These are phyloP conservation scores for Pipistrellus nathusii DNA, from an alignment of 2,797 vertebrate genomes.

Conservation along the genomic window DNA sequence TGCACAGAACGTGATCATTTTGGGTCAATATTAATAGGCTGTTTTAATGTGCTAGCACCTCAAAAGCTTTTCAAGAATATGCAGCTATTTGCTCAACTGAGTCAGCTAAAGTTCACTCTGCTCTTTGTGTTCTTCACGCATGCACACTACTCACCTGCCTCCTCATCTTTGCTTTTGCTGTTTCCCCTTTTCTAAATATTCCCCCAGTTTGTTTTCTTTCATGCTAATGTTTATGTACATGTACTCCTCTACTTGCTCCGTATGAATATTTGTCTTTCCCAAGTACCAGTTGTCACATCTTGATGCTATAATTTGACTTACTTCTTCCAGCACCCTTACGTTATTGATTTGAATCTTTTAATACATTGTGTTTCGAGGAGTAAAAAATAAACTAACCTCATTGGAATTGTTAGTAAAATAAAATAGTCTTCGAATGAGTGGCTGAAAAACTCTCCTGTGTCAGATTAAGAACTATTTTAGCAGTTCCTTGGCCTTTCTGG, in stretches of 20 bases:
- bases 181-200: neutral
- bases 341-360: slow-evolving; percentile 25
- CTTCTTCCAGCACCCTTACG: slow-evolving; percentile 38
- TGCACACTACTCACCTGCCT: neutral
- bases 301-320: slow-evolving; percentile 1
- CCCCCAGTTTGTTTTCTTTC: neutral
- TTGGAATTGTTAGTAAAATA: slow-evolving; percentile 40
- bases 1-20: slow-evolving; percentile 28
- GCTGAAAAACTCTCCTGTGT: neutral
- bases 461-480: neutral
- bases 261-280: slow-evolving; percentile 35
- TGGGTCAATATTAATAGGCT: slow-evolving; percentile 35
- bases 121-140: neutral
- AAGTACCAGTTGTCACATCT: slow-evolving; percentile 9
- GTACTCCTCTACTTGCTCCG: neutral
- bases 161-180: neutral
- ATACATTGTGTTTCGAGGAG: neutral
- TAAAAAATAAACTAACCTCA: neutral
- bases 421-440: neutral
- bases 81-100: neutral
- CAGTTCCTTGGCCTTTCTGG: neutral
- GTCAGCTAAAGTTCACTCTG: neutral
- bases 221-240: neutral
- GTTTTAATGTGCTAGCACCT: slow-evolving; percentile 29
- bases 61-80: slow-evolving; percentile 19